Conservation (phyloP, 2,113 vertebrate genomes). For the Microcebus lehilahytsara region DNA sequence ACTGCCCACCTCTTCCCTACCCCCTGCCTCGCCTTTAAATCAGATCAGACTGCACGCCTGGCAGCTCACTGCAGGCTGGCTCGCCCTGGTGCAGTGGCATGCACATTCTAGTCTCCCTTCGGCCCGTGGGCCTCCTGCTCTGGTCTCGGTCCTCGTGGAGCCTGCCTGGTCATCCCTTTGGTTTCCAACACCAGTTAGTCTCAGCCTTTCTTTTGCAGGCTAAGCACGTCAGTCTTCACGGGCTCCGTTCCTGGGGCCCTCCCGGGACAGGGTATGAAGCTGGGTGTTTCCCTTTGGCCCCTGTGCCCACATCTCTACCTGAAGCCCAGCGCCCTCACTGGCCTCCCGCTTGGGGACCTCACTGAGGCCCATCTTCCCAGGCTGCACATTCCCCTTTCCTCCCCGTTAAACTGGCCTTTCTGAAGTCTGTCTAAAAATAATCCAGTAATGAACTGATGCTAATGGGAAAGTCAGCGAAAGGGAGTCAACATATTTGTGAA, state of each 20-base stretch:
- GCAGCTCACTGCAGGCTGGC: neutral
- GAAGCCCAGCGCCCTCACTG: accelerated
- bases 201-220: neutral
- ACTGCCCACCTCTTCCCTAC: no score
- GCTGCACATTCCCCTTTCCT: neutral
- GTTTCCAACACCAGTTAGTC: neutral
- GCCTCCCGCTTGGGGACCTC: neutral
- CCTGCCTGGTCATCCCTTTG: neutral
- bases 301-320: neutral
- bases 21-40: neutral
- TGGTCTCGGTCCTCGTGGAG: neutral
- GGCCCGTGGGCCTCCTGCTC: neutral
- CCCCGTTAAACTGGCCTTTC: neutral
- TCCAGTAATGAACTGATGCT: constrained; percentile 33
- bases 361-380: no score
- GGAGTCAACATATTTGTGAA: neutral
- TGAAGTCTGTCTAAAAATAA: neutral
- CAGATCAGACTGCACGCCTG: neutral
- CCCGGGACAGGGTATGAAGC: neutral
- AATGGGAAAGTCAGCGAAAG: neutral
- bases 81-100: neutral
- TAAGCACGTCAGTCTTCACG: neutral
- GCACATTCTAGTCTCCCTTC: neutral
- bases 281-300: neutral
- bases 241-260: neutral